Evolutionary conservation across 2,888 invertebrate species (phyloP).

Genomic region (Nymphalis polychloros): DNA sequence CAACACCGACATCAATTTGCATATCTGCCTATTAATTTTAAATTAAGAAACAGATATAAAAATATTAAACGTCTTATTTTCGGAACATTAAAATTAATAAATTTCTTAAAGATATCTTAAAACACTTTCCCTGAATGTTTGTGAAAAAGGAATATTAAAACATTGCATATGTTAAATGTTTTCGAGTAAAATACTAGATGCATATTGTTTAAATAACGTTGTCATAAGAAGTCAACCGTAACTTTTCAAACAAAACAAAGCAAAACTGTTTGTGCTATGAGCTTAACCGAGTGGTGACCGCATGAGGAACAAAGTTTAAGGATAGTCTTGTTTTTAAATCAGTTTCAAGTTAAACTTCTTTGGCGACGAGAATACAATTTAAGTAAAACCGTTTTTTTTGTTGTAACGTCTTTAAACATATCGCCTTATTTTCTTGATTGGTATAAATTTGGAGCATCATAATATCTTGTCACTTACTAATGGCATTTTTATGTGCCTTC

Average conservation of each 20-base stretch:
- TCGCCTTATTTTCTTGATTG: too few species aligned
- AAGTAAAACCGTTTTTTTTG: too few species aligned
- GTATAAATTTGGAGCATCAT: too few species aligned
- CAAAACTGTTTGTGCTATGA: conserved; percentile 44
- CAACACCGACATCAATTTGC: too few species aligned
- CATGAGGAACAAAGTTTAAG: conserved; percentile 27
- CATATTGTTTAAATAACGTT: conserved; percentile 44
- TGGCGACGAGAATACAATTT: background rate
- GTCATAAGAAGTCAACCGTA: conserved; percentile 55
- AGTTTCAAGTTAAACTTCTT: background rate
- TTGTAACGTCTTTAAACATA: too few species aligned
- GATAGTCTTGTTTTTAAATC: background rate
- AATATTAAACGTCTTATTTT: too few species aligned
- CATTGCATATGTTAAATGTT: conserved; percentile 6
- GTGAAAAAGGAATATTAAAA: conserved; percentile 2
- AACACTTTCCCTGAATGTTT: background rate
- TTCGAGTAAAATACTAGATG: conserved; percentile 23
- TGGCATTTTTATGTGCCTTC: too few species aligned
- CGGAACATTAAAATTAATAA: too few species aligned
- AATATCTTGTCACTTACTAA: too few species aligned
- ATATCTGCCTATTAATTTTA: too few species aligned
- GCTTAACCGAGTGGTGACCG: conserved; percentile 52
- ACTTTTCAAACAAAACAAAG: conserved; percentile 57
- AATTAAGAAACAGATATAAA: too few species aligned
- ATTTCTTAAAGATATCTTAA: too few species aligned